Base-by-base conservation (phyloP, 2,888 invertebrate genomes). In the Melanophora roralis region DNA sequence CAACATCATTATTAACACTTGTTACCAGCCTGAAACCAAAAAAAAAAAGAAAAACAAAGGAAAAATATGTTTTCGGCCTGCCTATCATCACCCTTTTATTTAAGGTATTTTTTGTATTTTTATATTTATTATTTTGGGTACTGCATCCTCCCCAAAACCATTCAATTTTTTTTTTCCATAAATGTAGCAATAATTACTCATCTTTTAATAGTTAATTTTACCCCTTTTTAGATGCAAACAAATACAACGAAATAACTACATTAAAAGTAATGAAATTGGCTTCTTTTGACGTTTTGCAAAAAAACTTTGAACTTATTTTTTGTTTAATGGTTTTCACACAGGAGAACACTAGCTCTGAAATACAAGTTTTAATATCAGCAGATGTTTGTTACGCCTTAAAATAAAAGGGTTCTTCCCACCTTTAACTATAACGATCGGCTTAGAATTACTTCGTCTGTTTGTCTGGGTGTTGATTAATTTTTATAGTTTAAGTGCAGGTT, bases 1-100 rank as follows among this genome's bases (percentile, higher is more conserved):
- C 80, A 73, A 80, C 80, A 80, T 80, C 80, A 80, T 80, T 80
- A 77, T 77, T 73, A 77, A 73, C 80, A 80, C 80, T 80, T 80
- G 80, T 80, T 80, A 80, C 76, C 80, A 68, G 72, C 77, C 64
- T 32, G 21, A 40, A 59, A 43, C 51, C n/a, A n/a, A 43, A 36
- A 16, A 11, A 59, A 34, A 62, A 21, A 36, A 14, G 7, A 43
- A 6, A 40, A 43, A 34, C 1, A 14, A 51, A 55, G 38, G 27
- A 23, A 14, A 9, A n/a, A 12, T 36, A 14, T 16, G 36, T 40
- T 53, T 14, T 53, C 62, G 40, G 59, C 45, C 65, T 38, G 65
- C 53, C 65, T 32, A 65, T 65, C 60, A 34, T 36, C 75, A 79
- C 60, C 79, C 79, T 40, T 71, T 67, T 59, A 21, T 69, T 49